Evolutionary conservation across 2,113 vertebrate genomes (phyloP).

Genomic region (Chionodraco myersi): DNA sequence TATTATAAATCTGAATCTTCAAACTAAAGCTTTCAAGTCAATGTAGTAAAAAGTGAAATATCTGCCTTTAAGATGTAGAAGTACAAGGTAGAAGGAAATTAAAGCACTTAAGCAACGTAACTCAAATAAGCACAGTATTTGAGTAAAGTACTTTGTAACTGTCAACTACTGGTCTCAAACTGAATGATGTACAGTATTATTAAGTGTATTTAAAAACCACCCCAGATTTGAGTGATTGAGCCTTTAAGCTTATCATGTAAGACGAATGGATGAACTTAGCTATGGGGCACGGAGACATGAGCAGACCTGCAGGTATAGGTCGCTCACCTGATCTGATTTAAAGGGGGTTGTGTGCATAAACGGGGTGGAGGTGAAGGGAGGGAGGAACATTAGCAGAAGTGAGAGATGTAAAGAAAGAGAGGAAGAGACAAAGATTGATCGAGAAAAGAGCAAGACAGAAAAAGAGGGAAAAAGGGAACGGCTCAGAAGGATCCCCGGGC

Average conservation of each 20-base stretch:
- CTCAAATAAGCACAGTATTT: too few species aligned
- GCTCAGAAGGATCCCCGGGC: constrained; percentile 81
- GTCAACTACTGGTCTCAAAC: too few species aligned
- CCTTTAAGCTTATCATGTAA: not conserved
- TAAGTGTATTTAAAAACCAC: too few species aligned
- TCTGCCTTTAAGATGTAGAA: too few species aligned
- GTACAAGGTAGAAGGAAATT: too few species aligned
- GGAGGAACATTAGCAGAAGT: constrained; percentile 15
- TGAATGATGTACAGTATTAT: too few species aligned
- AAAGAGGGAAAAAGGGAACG: constrained; percentile 33
- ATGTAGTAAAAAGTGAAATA: too few species aligned
- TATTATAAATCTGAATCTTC: too few species aligned
- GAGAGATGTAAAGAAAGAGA: constrained; percentile 31
- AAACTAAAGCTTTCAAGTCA: too few species aligned
- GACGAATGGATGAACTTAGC: constrained; percentile 45
- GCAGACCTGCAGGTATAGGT: constrained; percentile 60
- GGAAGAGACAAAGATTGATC: constrained; percentile 29
- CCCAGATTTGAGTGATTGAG: too few species aligned
- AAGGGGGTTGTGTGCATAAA: constrained; percentile 20
- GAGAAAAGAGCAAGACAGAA: constrained; percentile 39
- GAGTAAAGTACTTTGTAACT: too few species aligned
- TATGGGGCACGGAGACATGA: constrained; percentile 52
- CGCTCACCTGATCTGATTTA: constrained; percentile 25
- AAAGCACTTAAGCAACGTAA: too few species aligned
- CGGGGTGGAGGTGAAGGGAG: not conserved